Evolutionary conservation across 2,888 invertebrate genomes (phyloP), one percentile per base, ranked within the genome.

Genomic region (Barypeithes pellucidus): DNA sequence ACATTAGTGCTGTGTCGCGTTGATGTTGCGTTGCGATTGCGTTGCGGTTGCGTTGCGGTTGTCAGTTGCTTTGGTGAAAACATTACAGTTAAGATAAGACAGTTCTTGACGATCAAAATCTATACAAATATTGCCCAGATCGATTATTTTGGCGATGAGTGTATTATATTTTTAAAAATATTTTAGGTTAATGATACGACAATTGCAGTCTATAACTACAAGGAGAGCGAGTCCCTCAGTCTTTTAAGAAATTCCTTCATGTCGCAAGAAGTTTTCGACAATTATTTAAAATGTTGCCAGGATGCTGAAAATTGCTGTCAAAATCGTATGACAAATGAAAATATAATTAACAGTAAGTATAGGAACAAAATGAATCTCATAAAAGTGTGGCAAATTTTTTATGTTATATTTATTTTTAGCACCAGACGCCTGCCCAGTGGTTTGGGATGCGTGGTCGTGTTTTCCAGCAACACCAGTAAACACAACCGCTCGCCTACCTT

Each of bases 401-500:
- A 33, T 8, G 5, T 12, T n/a, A 1, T n/a, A 12, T 8, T 63
- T 29, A 11, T 33, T 57, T 57, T 16, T 18, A 57, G 54, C 33
- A 16, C 8, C 16, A 11, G 79, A 80, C 20, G 77, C 81, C 68
- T 91, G 91, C 81, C 88, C 88, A 12, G 84, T 88, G 9, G 88
- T 90, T 0, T 92, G 91, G 87, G 92, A 92, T 76, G 91, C 88
- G 0, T 92, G 91, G 91, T 88, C 88, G 4, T 92, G 92, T 80
- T 91, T 90, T 87, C 85, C 84, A 12, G 81, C 85, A 7, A 86
- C 88, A 0, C 80, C 85, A 16, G 83, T 85, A 0, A 87, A 86
- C 3, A 85, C 87, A 1, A 80, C 85, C 0, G 86, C 86, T 0
- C 80, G 80, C n/a, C 84, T 87, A 74, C 82, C 88, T 0, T 92